Percentiles rank a stretch among this genome's conserved stretches.
These are phyloP conservation scores for Scrobipalpa costella DNA, from an alignment of 2,888 invertebrate genomes.

Conservation along the genomic window DNA sequence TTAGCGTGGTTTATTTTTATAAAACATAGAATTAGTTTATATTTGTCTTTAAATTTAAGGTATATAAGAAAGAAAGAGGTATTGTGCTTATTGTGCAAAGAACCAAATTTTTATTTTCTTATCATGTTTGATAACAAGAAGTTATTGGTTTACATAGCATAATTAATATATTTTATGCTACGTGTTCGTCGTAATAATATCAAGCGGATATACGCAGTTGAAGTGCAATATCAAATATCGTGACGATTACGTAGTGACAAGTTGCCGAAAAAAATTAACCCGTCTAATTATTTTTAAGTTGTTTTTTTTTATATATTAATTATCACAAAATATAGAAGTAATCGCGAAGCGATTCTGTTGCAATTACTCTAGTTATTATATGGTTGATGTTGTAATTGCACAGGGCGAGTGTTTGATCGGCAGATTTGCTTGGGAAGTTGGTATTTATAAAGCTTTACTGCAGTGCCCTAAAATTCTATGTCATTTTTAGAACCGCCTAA, in stretches of 20 bases:
- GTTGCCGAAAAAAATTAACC: conserved; percentile 3
- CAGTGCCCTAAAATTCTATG: conserved; percentile 16
- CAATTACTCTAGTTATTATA: background rate
- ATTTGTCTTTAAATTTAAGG: conserved; percentile 15
- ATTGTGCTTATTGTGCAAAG: conserved; percentile 20
- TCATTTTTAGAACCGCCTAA: conserved; percentile 20
- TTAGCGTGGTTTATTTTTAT: conserved; percentile 59
- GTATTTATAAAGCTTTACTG: conserved; percentile 1
- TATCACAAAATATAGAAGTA: background rate
- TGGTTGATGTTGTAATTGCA: conserved; percentile 11
- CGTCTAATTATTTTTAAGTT: background rate
- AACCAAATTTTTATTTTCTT: conserved; percentile 23
- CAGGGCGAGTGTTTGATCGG: background rate
- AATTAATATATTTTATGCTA: background rate
- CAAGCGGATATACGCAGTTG: background rate
- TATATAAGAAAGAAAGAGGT: conserved; percentile 18
- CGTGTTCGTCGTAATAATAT: conserved; percentile 13
- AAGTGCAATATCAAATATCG: background rate
- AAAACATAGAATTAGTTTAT: conserved; percentile 15
- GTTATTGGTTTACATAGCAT: conserved; percentile 4
- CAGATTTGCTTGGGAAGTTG: conserved; percentile 8
- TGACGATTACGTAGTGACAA: conserved; percentile 5
- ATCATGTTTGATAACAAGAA: conserved; percentile 9
- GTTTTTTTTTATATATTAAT: background rate
- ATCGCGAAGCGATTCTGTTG: conserved; percentile 16